Evolutionary conservation across 2,797 vertebrate genomes (phyloP), one percentile per base, ranked within the genome.

Genomic region (Spheniscus humboldti): DNA sequence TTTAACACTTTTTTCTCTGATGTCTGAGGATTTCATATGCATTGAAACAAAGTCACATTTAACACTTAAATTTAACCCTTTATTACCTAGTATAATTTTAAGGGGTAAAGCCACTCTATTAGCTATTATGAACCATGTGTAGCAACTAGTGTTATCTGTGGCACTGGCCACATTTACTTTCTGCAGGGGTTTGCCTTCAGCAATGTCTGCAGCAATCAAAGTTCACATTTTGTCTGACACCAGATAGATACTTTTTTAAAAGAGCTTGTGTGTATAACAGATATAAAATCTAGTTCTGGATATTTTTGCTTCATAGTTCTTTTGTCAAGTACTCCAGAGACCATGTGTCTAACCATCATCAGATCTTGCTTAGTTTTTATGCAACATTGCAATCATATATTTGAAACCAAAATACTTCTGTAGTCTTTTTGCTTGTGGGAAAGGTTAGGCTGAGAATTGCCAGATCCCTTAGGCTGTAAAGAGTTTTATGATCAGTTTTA

Each of bases 401-500:
- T 91, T 87, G 81, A 95, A 96, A 93, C 27, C 10, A 79, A 92
- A 95, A 92, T 68, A 96, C 15, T 92, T 87, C 30, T 85, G 15
- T 87, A 93, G 64, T 20, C 62, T 64, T 94, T 90, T 74, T 90
- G 52, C 33, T 85, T 87, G 83, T 93, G 93, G 67, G 88, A 94
- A 96, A 95, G 71, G 74, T 87, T 96, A 86, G 45, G 22, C 41
- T 91, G 92, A 92, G 85, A 92, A 92, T 94, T 94, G 73, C 72
- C 86, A 91, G 60, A 60, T 95, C 95, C 72, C 90, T 91, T 72
- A 93, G 78, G 95, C 39, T 85, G 35, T 95, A 95, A 91, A 94
- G 57, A 85, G 19, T 92, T 96, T 97, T 95, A 96, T 74, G 86
- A 91, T 55, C 64, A 74, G 78, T 91, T 92, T 95, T 50, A 96